A percentile compares a stretch with the other conserved stretches of the same genome.
phyloP scores from a whole-genome alignment of 2,113 vertebrate genomes.

The Muntiacus muntjak region DNA sequence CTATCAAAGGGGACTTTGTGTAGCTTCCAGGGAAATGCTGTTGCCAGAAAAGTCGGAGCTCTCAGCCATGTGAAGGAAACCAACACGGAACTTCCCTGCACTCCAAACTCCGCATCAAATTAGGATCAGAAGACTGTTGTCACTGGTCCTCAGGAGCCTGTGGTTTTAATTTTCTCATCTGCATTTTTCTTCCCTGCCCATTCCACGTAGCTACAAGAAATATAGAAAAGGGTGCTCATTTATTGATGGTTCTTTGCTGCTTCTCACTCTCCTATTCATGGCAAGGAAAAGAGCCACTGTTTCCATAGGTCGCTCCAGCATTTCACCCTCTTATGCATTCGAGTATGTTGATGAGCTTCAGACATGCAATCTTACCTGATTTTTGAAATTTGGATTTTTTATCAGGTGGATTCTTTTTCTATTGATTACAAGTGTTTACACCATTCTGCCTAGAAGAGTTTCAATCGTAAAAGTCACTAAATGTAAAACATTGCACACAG shows the following conservation, averaged over 20 bases:
- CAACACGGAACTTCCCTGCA: neutral
- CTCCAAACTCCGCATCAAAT: neutral
- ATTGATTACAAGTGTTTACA: neutral
- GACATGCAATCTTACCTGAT: neutral
- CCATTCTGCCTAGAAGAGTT: neutral
- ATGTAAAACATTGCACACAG: neutral
- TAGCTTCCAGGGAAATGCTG: conserved; percentile 1
- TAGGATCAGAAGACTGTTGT: conserved; percentile 14
- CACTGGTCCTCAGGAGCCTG: neutral
- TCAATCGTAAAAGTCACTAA: neutral
- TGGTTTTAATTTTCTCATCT: conserved; percentile 41
- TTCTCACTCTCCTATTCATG: neutral
- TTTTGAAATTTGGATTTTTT: neutral
- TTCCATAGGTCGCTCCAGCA: rapidly evolving
- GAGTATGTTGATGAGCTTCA: neutral
- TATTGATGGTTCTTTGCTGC: neutral
- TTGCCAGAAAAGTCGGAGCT: neutral
- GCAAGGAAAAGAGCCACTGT: neutral
- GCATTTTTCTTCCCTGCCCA: neutral
- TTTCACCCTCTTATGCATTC: neutral
- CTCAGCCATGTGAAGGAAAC: neutral
- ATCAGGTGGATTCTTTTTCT: neutral
- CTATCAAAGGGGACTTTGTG: conserved; percentile 49
- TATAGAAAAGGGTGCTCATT: neutral
- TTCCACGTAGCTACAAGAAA: neutral